A percentile compares a stretch with the other conserved stretches of the same genome.
These are phyloP conservation scores for Plectropomus leopardus DNA, from an alignment of 2,113 vertebrate genomes.

Conservation along the genomic window DNA sequence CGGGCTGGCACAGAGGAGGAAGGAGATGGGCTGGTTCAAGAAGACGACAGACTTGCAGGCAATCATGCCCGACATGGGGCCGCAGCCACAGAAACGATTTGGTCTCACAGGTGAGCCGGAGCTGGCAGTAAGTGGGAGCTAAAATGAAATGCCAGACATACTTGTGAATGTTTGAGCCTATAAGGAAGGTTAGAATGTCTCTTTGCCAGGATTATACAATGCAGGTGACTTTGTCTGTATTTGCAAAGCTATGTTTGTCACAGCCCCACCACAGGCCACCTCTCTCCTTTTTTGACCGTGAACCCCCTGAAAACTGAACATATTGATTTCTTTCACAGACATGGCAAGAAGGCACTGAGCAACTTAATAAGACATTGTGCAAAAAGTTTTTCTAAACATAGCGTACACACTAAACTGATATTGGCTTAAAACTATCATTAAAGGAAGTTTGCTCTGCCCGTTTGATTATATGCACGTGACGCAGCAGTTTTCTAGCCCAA, in stretches of 20 bases:
- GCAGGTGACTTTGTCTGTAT: not conserved
- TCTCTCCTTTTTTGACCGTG: not conserved
- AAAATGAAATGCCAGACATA: not conserved
- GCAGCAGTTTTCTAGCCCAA: too few relatives aligned
- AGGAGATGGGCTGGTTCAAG: constrained; percentile 86
- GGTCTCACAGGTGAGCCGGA: constrained; percentile 83
- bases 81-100: constrained; percentile 67
- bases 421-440: too few relatives aligned
- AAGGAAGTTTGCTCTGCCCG: too few relatives aligned
- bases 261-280: not conserved
- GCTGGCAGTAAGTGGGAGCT: not conserved
- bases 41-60: constrained; percentile 65
- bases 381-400: too few relatives aligned
- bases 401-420: too few relatives aligned
- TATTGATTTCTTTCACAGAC: too few relatives aligned
- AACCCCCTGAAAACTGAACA: too few relatives aligned
- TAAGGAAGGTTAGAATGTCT: not conserved
- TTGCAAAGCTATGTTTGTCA: not conserved
- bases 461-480: too few relatives aligned
- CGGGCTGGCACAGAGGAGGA: constrained; percentile 84
- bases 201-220: constrained; percentile 1
- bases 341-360: too few relatives aligned
- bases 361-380: too few relatives aligned
- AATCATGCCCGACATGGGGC: constrained; percentile 80
- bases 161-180: not conserved